Evolutionary conservation across 2,113 vertebrate species (phyloP), one percentile per base, ranked within the genome.

Genomic region (Myotis yumanensis): DNA sequence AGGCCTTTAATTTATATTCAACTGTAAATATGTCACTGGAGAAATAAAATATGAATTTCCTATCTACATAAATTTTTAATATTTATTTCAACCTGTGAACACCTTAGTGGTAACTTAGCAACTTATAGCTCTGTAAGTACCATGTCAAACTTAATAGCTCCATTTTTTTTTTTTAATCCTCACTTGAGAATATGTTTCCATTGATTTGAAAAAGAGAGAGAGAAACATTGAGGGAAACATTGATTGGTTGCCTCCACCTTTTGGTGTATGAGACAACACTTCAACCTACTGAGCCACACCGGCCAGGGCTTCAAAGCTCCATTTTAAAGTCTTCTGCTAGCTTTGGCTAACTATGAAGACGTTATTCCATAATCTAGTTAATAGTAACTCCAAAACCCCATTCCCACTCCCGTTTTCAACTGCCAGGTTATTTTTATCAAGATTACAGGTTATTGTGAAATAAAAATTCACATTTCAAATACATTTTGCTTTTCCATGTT

Each of bases 1-100:
- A 46, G 99, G 99, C 94, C 98, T 99, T 96, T 99, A 98, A 83
- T 97, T 97, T 96, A 80, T 52, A 92, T 89, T 96, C 6, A 94
- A 40, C 48, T 97, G 86, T 97, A 95, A 96, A 98, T 90, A 89
- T 71, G 86, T 91, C 84, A 73, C 72, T 81, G 40, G 57, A 96
- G 17, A 96, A 97, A 97, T 97, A 97, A 97, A 97, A 73, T 89
- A 86, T 28, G 32, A 87, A 86, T 51, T 51, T 79, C 46, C 43
- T 75, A 1, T 43, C 48, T 54, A 76, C 11, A 72, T 90, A 90
- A 86, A 52, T 18, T 68, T 95, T 86, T 89, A 77, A 43, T 89
- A 30, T 86, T 94, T 76, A 90, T 93, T 92, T 62, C 10, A 17
- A 30, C 84, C 18, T 88, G 9, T 82, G 22, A 71, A 77, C 17